These are phyloP conservation scores for Pagrus major DNA, from an alignment of 2,113 vertebrate species.

Conservation along the genomic window DNA sequence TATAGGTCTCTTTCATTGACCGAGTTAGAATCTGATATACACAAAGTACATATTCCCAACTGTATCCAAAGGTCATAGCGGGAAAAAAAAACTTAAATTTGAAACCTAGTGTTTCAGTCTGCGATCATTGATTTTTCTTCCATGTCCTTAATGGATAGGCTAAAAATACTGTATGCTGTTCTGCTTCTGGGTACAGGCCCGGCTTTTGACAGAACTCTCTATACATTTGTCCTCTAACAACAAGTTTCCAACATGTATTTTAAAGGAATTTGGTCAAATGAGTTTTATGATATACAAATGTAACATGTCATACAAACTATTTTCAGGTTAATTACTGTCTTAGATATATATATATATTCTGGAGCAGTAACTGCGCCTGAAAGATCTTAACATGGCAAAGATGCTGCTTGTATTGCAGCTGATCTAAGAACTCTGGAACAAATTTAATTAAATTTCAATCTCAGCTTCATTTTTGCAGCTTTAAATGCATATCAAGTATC, in stretches of 20 bases:
- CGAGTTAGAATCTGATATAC: slow-evolving; percentile 38
- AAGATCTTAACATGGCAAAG: not conserved
- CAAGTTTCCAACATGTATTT: not conserved
- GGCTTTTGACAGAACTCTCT: slow-evolving; percentile 48
- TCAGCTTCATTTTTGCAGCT: not conserved
- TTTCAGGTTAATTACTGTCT: not conserved
- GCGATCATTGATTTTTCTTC: slow-evolving; percentile 75
- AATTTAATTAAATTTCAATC: slow-evolving; percentile 23
- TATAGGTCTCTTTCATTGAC: not conserved
- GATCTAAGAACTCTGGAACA: slow-evolving; percentile 2
- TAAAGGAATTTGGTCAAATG: not conserved
- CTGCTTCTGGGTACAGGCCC: slow-evolving; percentile 44
- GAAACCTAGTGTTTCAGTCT: slow-evolving; percentile 68
- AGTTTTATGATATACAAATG: not conserved
- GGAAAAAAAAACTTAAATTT: slow-evolving; percentile 45
- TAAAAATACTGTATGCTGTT: slow-evolving; percentile 77
- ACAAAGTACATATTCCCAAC: slow-evolving; percentile 46
- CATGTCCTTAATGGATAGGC: slow-evolving; percentile 70
- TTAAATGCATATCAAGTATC: not conserved
- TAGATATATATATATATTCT: not conserved
- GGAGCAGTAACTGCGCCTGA: not conserved
- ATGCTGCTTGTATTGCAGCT: not conserved
- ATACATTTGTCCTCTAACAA: slow-evolving; percentile 32
- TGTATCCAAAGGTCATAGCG: slow-evolving; percentile 65
- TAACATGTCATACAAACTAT: not conserved